These are phyloP conservation scores for Pseudopipra pipra DNA, from an alignment of 2,113 vertebrate species.

Conservation along the genomic window DNA sequence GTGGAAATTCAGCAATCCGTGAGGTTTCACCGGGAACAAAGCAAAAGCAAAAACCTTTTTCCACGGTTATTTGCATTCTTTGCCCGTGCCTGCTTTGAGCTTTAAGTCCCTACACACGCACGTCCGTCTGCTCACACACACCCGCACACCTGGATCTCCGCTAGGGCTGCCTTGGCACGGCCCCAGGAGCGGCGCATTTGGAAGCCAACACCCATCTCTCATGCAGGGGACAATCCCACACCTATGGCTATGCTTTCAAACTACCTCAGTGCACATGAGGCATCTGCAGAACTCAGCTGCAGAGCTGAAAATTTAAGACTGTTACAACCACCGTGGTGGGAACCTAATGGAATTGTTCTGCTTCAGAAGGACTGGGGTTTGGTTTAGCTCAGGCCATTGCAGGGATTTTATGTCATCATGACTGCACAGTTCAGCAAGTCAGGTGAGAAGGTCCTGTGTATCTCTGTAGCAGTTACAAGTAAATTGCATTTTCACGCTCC, in stretches of 20 bases:
- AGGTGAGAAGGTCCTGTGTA: not conserved
- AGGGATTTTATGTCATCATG: not conserved
- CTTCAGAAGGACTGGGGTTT: not conserved
- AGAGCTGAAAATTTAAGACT: not conserved
- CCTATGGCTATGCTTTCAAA: conserved; percentile 54
- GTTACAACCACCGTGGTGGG: not conserved
- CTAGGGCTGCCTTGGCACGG: not conserved
- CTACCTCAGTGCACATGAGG: not conserved
- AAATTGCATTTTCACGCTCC: not conserved
- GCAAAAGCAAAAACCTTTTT: not conserved
- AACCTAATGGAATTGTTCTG: not conserved
- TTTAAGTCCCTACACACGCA: conserved; percentile 7
- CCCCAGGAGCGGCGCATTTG: conserved; percentile 12
- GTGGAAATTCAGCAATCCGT: not conserved
- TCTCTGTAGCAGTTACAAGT: not conserved
- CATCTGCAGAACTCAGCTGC: not conserved
- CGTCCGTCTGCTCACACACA: not conserved
- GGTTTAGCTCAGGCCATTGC: not conserved
- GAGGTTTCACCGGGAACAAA: not conserved
- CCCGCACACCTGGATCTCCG: conserved; percentile 27
- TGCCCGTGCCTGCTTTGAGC: conserved; percentile 25
- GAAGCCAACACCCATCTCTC: conserved; percentile 48
- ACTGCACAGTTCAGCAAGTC: not conserved
- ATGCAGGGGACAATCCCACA: conserved; percentile 49
- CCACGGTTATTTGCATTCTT: not conserved